These are phyloP conservation scores for Sapayoa aenigma DNA, from an alignment of 2,113 vertebrate genomes.

Conservation along the genomic window DNA sequence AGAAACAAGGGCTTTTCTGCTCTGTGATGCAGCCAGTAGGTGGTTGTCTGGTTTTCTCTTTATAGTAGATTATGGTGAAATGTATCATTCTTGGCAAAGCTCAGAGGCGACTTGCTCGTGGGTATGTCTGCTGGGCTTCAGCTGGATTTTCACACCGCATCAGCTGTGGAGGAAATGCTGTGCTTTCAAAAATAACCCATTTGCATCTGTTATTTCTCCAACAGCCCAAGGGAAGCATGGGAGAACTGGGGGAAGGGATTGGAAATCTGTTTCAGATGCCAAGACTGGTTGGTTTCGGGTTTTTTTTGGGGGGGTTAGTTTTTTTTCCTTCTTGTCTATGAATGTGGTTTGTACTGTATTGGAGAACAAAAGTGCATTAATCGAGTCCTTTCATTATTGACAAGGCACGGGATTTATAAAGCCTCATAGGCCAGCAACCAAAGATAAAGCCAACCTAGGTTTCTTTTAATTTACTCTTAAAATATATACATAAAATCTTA, in stretches of 20 bases:
- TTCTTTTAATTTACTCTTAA: neutral
- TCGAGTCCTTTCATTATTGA: neutral
- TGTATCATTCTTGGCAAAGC: constrained; percentile 20
- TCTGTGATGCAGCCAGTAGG: neutral
- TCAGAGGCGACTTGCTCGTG: neutral
- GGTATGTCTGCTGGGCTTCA: constrained; percentile 34
- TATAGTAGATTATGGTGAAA: neutral
- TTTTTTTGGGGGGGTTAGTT: neutral
- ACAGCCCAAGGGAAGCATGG: constrained; percentile 3
- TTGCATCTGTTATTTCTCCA: constrained; percentile 20
- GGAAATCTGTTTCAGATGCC: neutral
- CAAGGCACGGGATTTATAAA: neutral
- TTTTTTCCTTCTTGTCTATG: neutral
- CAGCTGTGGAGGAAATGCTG: constrained; percentile 20
- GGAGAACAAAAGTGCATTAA: neutral
- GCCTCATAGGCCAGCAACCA: neutral
- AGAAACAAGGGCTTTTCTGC: neutral
- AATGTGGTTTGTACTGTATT: neutral
- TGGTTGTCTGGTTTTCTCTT: constrained; percentile 32
- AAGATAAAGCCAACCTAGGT: neutral
- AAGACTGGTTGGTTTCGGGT: neutral
- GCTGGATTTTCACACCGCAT: constrained; percentile 29
- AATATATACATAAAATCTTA: neutral
- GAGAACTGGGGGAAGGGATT: neutral
- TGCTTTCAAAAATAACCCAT: constrained; percentile 3